Conservation (phyloP, 1,140 invertebrate species). For the Pentalonia nigronervosa region DNA sequence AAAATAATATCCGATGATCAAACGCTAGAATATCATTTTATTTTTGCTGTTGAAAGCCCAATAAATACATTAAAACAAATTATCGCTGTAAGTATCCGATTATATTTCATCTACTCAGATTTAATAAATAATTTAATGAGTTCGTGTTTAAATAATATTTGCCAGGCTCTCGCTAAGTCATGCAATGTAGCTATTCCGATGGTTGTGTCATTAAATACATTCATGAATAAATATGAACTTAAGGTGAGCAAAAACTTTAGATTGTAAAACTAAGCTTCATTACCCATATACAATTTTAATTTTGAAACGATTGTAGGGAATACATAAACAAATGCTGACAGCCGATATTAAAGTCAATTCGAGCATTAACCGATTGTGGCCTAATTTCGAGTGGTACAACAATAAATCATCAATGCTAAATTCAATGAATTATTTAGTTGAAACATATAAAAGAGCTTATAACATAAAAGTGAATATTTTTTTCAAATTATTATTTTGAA, state of each 20-base stretch:
- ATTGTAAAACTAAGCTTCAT: neutral
- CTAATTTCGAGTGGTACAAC: slow-evolving; percentile 13
- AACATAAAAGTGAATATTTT: neutral
- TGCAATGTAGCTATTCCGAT: neutral
- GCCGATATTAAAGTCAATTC: neutral
- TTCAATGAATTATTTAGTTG: neutral
- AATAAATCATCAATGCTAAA: neutral
- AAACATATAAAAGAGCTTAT: neutral
- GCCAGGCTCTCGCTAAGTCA: neutral
- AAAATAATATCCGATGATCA: neutral
- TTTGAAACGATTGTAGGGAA: neutral
- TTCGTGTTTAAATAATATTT: neutral
- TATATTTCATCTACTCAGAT: neutral
- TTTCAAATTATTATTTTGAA: neutral
- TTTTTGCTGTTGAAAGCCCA: slow-evolving; percentile 32
- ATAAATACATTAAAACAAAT: slow-evolving; percentile 24
- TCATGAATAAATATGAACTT: neutral
- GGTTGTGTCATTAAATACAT: neutral
- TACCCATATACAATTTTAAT: neutral
- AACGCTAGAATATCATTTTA: neutral
- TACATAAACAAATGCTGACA: neutral
- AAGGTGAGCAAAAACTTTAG: neutral
- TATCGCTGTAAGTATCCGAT: neutral
- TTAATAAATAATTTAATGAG: neutral
- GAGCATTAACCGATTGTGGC: neutral